Evolutionary conservation across 37 sponge, comb jelly and placozoan species (phyloP).

Genomic region (Trichoplax adhaerens): DNA sequence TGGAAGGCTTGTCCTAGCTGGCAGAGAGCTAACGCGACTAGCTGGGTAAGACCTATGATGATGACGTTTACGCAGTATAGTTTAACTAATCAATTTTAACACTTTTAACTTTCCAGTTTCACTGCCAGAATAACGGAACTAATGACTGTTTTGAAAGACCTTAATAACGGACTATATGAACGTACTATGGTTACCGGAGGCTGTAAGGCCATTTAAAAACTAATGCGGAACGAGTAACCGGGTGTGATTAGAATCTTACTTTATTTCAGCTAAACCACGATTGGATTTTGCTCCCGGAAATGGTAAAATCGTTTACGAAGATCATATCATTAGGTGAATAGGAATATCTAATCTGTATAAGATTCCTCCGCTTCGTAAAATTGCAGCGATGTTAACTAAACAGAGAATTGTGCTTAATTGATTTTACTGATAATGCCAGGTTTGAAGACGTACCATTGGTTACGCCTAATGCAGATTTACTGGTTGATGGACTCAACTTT

Average conservation of each 20-base stretch:
- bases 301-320: slow-evolving; percentile 47
- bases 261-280: too few species aligned
- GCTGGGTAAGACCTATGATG: slow-evolving; percentile 41
- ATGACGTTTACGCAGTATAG: too few species aligned
- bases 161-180: slow-evolving; percentile 57
- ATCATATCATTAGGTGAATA: slow-evolving; percentile 53
- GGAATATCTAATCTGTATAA: neutral
- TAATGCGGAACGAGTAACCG: slow-evolving; percentile 1
- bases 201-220: slow-evolving; percentile 4
- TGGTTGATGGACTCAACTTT: slow-evolving; percentile 57
- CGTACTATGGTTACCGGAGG: slow-evolving; percentile 65
- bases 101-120: slow-evolving; percentile 17
- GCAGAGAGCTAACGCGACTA: slow-evolving; percentile 68
- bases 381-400: neutral
- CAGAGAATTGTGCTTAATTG: neutral
- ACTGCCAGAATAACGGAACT: slow-evolving; percentile 65
- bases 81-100: too few species aligned
- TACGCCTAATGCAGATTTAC: slow-evolving; percentile 83
- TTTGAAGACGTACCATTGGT: slow-evolving; percentile 86
- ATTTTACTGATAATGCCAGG: slow-evolving; percentile 8
- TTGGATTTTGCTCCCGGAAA: slow-evolving; percentile 38
- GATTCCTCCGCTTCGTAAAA: neutral
- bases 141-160: slow-evolving; percentile 47
- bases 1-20: slow-evolving; percentile 77
- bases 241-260: neutral